These are phyloP conservation scores for Gymnothorax reevesii DNA, from an alignment of 2,797 vertebrate genomes.

Conservation along the genomic window DNA sequence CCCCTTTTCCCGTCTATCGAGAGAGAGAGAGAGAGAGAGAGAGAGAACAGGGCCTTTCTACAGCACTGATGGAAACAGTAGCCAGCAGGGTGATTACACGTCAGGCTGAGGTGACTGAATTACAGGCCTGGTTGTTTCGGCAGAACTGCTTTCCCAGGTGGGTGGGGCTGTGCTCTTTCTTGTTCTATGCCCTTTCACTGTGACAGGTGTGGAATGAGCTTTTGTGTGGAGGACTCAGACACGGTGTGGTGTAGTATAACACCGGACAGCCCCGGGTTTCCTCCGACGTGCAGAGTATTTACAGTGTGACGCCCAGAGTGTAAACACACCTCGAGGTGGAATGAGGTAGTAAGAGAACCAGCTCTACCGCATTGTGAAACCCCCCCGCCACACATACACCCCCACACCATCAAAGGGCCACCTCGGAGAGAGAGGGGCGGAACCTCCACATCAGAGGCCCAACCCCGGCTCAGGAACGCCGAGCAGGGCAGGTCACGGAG, in stretches of 20 bases:
- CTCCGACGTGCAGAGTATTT: neutral
- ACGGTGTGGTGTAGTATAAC: neutral
- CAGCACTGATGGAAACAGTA: no score
- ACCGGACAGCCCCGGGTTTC: neutral
- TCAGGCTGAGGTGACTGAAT: neutral
- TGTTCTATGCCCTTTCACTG: neutral
- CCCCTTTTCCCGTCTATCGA: no score
- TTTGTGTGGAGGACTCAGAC: neutral
- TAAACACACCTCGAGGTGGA: conserved; percentile 26
- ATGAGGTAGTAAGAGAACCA: conserved; percentile 45
- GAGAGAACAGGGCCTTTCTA: no score
- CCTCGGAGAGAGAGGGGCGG: conserved; percentile 22
- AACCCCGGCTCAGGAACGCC: conserved; percentile 6
- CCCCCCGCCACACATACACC: neutral
- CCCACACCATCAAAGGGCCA: neutral
- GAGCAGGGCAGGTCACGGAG: neutral
- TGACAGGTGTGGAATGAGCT: neutral
- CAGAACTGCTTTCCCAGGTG: neutral
- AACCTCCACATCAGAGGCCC: conserved; percentile 23
- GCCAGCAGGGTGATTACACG: neutral
- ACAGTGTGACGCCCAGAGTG: neutral
- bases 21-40: no score
- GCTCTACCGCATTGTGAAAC: conserved; percentile 45
- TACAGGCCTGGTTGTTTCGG: neutral
- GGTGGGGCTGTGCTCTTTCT: neutral